Base-by-base conservation (phyloP, 2,888 invertebrate species). In the Acanthacorydalis orientalis region DNA sequence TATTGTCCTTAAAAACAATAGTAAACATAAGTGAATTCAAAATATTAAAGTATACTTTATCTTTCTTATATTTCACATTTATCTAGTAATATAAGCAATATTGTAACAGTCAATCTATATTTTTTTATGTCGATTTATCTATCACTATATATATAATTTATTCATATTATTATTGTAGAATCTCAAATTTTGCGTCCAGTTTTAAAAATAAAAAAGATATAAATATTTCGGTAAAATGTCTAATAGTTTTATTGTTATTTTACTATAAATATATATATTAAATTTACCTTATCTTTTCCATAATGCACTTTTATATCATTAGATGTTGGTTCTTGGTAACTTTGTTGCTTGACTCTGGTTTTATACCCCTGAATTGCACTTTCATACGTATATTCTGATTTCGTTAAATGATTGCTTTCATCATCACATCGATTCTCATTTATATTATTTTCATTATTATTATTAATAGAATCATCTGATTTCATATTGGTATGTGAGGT, bases 301-400 rank as follows among this genome's bases (percentile, higher is more conserved):
- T 35, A 15, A 14, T 42, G 42, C 8, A 23, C 12, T 42, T 15
- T 12, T 15, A n/a, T 15, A 23, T 12, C 31, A 31, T 37, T 37
- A 9, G 12, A 12, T 12, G 16, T 39, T 39, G 23, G 23, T n/a
- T 48, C 41, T 23, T 39, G 33, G 31, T 48, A 40, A 41, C 34
- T 46, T 14, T 31, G 46, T 39, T 44, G 43, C 56, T 80, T 75
- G 43, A 82, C 84, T 54, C 85, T 74, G 46, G 84, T 82, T 56
- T 87, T 83, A 65, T 89, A 89, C 55, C 84, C 83, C 60, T 88
- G 83, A 56, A 88, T 88, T 56, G 88, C 87, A 56, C 85, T 81
- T 64, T 89, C 88, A 63, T 87, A 89, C 0, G 87, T 87, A 64
- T 87, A 88, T 62, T 87, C 86, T 57, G 83, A 77, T 33, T 77